Percentiles rank a stretch among this genome's conserved stretches.
Conservation (phyloP, 2,888 invertebrate species). For the Apodemia duryi region DNA sequence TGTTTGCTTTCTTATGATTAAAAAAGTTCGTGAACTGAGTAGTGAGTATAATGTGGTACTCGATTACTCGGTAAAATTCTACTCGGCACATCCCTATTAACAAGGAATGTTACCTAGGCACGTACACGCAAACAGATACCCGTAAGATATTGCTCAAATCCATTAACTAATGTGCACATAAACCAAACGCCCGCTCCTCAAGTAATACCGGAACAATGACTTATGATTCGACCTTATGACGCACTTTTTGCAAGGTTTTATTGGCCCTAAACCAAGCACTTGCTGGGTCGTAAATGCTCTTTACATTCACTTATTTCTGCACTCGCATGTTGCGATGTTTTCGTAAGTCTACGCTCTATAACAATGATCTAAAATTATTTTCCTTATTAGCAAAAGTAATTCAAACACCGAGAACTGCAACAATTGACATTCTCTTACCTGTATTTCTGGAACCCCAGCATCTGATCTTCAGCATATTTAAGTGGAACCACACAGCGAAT, state of each 20-base stretch:
- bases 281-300: constrained; percentile 42
- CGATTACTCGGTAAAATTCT: no score
- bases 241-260: constrained; percentile 64
- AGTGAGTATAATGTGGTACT: background rate
- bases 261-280: constrained; percentile 56
- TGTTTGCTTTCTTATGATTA: no score
- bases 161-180: constrained; percentile 69
- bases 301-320: constrained; percentile 39
- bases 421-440: no score
- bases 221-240: constrained; percentile 62
- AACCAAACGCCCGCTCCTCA: constrained; percentile 44
- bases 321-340: constrained; percentile 6
- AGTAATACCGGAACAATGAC: constrained; percentile 52
- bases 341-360: background rate
- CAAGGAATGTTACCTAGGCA: background rate
- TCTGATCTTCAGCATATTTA: no score
- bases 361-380: no score
- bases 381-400: no score
- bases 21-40: no score
- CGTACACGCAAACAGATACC: constrained; percentile 37
- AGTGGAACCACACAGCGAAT: no score
- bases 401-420: no score
- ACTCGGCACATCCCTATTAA: background rate
- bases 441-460: no score
- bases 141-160: constrained; percentile 56